Evolutionary conservation across 2,113 vertebrate species (phyloP).

Genomic region (Hypomesus transpacificus): DNA sequence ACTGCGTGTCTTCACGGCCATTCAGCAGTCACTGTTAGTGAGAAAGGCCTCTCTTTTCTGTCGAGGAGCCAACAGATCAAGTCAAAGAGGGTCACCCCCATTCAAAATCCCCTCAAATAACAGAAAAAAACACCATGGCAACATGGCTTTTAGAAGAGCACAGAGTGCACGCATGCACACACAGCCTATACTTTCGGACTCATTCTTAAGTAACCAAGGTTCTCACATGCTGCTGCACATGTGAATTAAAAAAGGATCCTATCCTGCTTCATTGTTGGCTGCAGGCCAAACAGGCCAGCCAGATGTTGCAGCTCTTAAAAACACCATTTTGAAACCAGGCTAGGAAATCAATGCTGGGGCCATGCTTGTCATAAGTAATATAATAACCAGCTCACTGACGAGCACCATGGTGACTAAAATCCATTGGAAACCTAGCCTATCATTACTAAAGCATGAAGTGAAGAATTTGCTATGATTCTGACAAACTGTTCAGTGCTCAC

Average conservation of each 20-base stretch:
- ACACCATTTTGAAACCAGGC: slow-evolving; percentile 23
- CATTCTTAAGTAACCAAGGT: background rate
- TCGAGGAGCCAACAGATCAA: background rate
- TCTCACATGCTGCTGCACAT: slow-evolving; percentile 21
- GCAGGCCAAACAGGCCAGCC: slow-evolving; percentile 30
- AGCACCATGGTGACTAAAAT: background rate
- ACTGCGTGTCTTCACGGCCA: background rate
- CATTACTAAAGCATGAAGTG: too few species aligned
- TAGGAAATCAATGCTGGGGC: slow-evolving; percentile 6
- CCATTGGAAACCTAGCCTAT: too few species aligned
- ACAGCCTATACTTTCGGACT: background rate
- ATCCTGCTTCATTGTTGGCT: slow-evolving; percentile 35
- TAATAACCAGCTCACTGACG: background rate
- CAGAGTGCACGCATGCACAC: background rate
- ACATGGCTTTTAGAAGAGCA: background rate
- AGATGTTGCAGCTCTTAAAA: slow-evolving; percentile 44
- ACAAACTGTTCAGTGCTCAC: too few species aligned
- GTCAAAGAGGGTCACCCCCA: background rate
- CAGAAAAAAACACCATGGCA: background rate
- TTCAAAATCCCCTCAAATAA: background rate
- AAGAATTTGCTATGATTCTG: too few species aligned
- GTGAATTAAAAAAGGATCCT: slow-evolving; percentile 36
- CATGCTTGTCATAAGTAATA: background rate
- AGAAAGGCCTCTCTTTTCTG: background rate
- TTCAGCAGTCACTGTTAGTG: background rate